phyloP scores from a whole-genome alignment of 2,113 vertebrate species.

The Echinops telfairi region DNA sequence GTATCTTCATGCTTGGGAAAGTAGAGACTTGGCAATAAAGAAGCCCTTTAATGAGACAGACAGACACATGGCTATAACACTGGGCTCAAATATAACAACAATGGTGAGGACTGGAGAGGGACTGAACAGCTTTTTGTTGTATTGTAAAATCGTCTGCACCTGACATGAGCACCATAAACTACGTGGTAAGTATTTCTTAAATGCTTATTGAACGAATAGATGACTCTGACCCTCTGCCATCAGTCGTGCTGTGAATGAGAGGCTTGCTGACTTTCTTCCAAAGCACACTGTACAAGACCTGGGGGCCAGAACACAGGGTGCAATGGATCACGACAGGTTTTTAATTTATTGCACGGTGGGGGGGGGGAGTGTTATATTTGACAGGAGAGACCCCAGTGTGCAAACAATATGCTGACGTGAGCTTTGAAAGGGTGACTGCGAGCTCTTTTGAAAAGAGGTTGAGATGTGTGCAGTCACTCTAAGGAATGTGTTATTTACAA shows the following conservation, averaged over 20 bases:
- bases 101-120: too few relatives aligned
- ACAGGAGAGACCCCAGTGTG: background rate
- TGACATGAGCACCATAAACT: background rate
- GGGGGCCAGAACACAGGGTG: background rate
- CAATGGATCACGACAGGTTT: background rate
- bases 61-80: too few relatives aligned
- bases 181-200: background rate
- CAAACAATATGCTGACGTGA: background rate
- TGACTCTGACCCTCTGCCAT: background rate
- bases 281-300: background rate
- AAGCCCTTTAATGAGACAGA: too few relatives aligned
- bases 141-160: background rate
- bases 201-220: background rate
- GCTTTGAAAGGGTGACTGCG: background rate
- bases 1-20: too few relatives aligned
- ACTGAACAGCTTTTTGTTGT: too few relatives aligned
- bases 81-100: too few relatives aligned
- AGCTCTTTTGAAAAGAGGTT: background rate
- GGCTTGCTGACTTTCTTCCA: background rate
- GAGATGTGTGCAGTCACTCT: background rate
- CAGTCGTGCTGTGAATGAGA: background rate
- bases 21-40: too few relatives aligned
- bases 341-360: background rate
- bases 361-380: background rate
- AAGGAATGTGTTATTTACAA: constrained; percentile 65